Base-by-base conservation (phyloP, 2,113 vertebrate genomes). In the Cavia aperea region DNA sequence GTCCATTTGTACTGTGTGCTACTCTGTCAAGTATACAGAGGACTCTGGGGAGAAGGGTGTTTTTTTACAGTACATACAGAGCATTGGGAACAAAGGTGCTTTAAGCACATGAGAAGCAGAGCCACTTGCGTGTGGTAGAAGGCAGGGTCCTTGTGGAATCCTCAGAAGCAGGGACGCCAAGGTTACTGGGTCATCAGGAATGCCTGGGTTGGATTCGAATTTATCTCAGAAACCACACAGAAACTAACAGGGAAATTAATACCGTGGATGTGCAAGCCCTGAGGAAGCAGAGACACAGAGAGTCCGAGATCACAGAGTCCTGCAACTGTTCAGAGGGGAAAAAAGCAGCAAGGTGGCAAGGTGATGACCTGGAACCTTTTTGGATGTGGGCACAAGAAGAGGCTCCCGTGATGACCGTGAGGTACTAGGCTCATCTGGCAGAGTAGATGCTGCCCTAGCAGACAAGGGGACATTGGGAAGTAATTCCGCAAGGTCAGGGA, bases 181-280 rank as follows among this genome's bases (percentile, higher is more conserved):
- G 23, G 36, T 36, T 12, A 21, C 66, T 11, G 51, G 33, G 12
- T 54, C n/a, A 21, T 43, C 62, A 16, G 16, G 51, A 60, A 77
- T 43, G 78, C 15, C 63, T 88, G 84, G 26, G 68, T 4, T 68
- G 21, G 23, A 58, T 63, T 93, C 92, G 62, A 8, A 62, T 68
- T 89, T 73, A 63, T 95, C 51, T 93, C 75, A 6, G 73, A 92
- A 95, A 54, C 49, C 63, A 8, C 51, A 6, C n/a, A 68, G 73
- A 21, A 31, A 39, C 23, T 84, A 72, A 58, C 56, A 82, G 87
- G 54, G 63, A 88, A 93, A 93, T 75, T 56, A 75, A 84, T 73
- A 58, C 78, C 33, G 6, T 1, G 14, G 73, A 89, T 51, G 39
- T 5, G 2, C 18, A 39, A 24, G 24, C 18, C 8, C 43, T 62